Base-by-base conservation (phyloP, 1,140 invertebrate genomes). In the Whitmania pigra region DNA sequence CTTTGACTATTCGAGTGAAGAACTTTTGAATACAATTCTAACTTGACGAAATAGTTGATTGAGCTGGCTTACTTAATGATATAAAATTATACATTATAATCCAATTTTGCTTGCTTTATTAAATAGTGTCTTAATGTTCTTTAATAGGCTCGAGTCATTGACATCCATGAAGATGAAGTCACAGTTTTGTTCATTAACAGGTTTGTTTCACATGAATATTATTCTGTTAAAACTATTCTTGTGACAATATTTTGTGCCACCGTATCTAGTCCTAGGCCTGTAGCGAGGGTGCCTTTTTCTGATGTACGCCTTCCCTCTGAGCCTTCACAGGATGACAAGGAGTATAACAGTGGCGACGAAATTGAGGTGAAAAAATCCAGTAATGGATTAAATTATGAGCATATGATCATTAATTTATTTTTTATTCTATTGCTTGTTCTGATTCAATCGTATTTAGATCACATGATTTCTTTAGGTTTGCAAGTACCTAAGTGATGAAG, bases 401-500 rank as follows among this genome's bases (percentile, higher is more conserved):
- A n/a, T 9, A 57, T 57, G 20, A 9, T 9, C 25, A 57, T n/a
- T n/a, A 17, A 3, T 17, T 4, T 63, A 15, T 63, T 63, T 63
- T 31, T 22, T 63, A 15, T 63, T 25, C 11, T n/a, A 63, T 25
- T 25, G 11, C 18, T 63, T 18, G 22, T 63, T 13, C 11, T 63
- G 1, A 25, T n/a, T 25, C 22, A 63, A 13, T 15, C 18, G 29
- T 63, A 25, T 73, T 53, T 74, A 18, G 53, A 27, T 36, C 43
- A 36, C 31, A 72, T 43, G 53, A 22, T 73, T 69, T 60, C 53
- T 53, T 74, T 75, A 83, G 81, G 92, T 95, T 69, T 91, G 88
- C 78, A 90, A 90, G 72, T 87, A 89, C 78, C 87, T 88, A 72
- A 90, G 89, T 80, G 91, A 92, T 72, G 89, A 90, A 78, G 92